Base-by-base conservation (phyloP, 1,140 invertebrate species). In the Drosophila mauritiana region DNA sequence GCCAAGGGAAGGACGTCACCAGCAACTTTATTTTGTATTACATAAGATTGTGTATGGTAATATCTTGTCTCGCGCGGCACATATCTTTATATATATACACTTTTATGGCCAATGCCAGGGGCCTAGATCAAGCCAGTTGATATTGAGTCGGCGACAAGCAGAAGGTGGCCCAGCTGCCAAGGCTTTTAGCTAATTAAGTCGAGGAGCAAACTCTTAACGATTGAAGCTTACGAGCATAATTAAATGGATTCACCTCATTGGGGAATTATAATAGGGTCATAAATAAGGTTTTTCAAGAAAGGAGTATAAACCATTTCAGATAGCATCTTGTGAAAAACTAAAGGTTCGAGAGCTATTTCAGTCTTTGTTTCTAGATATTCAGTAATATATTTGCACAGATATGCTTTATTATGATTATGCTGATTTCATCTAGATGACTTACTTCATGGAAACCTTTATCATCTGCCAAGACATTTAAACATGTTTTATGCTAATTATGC, bases 131-230 rank as follows among this genome's bases (percentile, higher is more conserved):
- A 81, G 82, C n/a, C 51, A 34, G 22, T 42, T 81, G 82, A 85
- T 85, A 86, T 85, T 81, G 63, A 40, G 34, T 20, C 53, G 25
- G 40, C 42, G 37, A 55, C 58, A 49, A 43, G 27, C 48, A 62
- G 20, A 56, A 51, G 42, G 17, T 31, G 43, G 46, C 63, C n/a
- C 62, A 64, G 73, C 76, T 77, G 65, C 42, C 8, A 6, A 42
- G 49, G 82, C 78, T 70, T 85, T 85, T 81, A 85, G 74, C 64
- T 85, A 86, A 85, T 85, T 85, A 86, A 86, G 78, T 78, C 45
- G 51, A 62, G 75, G 34, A 40, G 59, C 59, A 20, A 36, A 42
- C 56, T 49, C 61, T 46, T 73, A 62, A 73, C 46, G 68, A 70
- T 62, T 65, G 73, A 46, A 42, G 54, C 55, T 68, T 53, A 53